phyloP scores from a whole-genome alignment of 2,797 vertebrate genomes.

The Aselliscus stoliczkanus region DNA sequence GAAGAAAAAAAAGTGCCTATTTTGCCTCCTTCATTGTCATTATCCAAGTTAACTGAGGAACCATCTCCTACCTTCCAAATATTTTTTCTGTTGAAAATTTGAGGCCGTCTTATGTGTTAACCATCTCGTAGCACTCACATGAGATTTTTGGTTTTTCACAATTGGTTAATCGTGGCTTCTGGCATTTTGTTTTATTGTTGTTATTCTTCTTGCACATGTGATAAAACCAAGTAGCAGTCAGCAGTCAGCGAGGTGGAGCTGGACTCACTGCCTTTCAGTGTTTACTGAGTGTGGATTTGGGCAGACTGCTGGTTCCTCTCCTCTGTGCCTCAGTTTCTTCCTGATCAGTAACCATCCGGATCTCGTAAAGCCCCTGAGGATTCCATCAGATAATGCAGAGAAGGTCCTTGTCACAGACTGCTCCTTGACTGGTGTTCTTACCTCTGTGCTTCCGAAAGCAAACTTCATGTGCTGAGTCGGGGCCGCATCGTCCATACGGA shows the following conservation, averaged over 20 bases:
- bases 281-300: rapidly evolving
- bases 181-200: background rate
- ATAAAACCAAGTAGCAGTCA: background rate
- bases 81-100: background rate
- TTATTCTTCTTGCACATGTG: too few species aligned
- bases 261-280: background rate
- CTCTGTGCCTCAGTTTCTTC: background rate
- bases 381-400: background rate
- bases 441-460: background rate
- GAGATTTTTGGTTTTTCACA: background rate
- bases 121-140: rapidly evolving
- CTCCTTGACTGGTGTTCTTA: too few species aligned
- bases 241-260: background rate
- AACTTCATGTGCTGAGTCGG: background rate
- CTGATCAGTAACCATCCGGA: background rate
- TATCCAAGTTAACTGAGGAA: background rate
- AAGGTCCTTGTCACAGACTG: too few species aligned
- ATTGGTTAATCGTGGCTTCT: background rate
- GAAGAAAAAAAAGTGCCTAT: background rate
- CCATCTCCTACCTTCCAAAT: background rate
- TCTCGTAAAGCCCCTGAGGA: background rate
- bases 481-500: background rate
- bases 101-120: background rate
- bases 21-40: background rate
- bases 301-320: background rate